Percentiles rank a stretch among this genome's conserved stretches.
phyloP scores from a whole-genome alignment of 2,888 invertebrate species.

The Machimus rusticus region DNA sequence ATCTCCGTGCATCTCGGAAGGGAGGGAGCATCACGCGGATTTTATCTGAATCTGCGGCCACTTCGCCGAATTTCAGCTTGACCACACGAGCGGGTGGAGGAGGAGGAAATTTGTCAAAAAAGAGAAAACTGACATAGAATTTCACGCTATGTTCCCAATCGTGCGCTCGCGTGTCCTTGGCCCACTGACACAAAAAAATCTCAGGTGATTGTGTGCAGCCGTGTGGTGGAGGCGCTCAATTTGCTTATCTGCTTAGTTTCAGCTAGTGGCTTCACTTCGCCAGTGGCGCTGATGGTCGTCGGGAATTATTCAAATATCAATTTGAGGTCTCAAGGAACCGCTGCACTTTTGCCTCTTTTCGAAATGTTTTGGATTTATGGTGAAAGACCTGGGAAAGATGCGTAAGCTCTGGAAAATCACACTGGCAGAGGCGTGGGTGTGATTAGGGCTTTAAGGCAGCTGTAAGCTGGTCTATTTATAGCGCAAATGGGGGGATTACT shows the following conservation, averaged over 20 bases:
- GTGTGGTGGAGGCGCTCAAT: background rate
- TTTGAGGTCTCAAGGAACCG: background rate
- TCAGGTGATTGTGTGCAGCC: slow-evolving; percentile 2
- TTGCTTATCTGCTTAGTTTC: background rate
- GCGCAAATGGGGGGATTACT: background rate
- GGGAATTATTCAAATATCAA: background rate
- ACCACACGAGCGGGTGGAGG: background rate
- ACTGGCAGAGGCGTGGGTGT: background rate
- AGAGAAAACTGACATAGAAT: slow-evolving; percentile 11
- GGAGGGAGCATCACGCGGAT: background rate
- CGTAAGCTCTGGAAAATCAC: background rate
- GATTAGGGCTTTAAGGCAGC: background rate
- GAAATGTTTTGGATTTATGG: background rate
- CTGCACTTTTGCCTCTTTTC: background rate
- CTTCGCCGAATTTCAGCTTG: background rate
- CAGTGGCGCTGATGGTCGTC: background rate
- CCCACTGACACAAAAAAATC: slow-evolving; percentile 5
- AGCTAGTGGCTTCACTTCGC: background rate
- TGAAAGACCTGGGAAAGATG: background rate
- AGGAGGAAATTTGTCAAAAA: background rate
- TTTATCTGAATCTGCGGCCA: background rate
- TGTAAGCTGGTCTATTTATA: background rate
- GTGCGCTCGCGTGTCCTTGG: slow-evolving; percentile 21
- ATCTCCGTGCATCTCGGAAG: background rate
- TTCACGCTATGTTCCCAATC: background rate